These are phyloP conservation scores for Pteromalus puparum DNA, from an alignment of 1,140 invertebrate genomes.

Conservation along the genomic window DNA sequence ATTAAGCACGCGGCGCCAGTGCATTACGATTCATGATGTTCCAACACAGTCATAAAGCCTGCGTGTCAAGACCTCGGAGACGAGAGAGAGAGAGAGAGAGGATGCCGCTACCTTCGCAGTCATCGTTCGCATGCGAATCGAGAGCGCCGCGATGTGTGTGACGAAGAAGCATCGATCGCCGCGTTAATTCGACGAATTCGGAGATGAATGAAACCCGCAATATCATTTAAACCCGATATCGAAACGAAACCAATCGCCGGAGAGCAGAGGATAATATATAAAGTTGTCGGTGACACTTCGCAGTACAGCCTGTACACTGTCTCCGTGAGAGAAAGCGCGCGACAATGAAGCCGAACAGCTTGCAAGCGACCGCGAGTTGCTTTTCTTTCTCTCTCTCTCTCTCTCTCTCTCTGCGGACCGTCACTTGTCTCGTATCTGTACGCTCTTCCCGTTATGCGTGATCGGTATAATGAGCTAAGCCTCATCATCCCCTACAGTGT, in stretches of 20 bases:
- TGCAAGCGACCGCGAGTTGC: slow-evolving; percentile 5
- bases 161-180: too few relatives aligned
- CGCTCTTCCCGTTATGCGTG: not conserved
- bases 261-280: not conserved
- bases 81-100: too few relatives aligned
- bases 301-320: not conserved
- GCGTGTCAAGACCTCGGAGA: slow-evolving; percentile 25
- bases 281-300: not conserved
- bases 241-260: not conserved
- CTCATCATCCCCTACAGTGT: not conserved
- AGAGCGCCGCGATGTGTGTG: too few relatives aligned
- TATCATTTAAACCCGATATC: not conserved
- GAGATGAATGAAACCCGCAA: too few relatives aligned
- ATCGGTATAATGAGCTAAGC: not conserved
- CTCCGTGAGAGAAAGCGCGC: not conserved
- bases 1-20: slow-evolving; percentile 15
- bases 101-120: not conserved
- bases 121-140: not conserved
- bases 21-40: slow-evolving; percentile 32
- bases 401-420: not conserved
- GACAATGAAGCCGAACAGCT: slow-evolving; percentile 20
- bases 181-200: too few relatives aligned
- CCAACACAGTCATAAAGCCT: not conserved
- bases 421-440: not conserved
- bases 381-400: not conserved